These are phyloP conservation scores for Aphyosemion australe DNA, from an alignment of 2,113 vertebrate genomes.

Conservation along the genomic window DNA sequence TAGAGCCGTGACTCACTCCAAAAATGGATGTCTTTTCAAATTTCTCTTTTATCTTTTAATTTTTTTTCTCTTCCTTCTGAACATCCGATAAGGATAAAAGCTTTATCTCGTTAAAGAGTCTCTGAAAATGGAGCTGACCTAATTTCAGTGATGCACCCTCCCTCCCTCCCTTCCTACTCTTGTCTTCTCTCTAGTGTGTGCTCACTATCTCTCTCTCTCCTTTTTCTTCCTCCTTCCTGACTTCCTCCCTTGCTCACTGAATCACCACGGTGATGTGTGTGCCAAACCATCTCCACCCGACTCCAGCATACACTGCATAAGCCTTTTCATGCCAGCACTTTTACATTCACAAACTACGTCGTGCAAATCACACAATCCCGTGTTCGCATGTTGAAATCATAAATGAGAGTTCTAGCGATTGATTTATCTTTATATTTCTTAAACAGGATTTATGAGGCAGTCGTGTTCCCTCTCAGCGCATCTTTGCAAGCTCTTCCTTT, in stretches of 20 bases:
- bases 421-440: conserved; percentile 30
- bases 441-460: not conserved
- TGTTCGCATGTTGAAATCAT: conserved; percentile 39
- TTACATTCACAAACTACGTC: conserved; percentile 14
- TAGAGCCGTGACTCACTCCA: conserved; percentile 19
- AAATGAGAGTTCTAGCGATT: conserved; percentile 30
- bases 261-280: conserved; percentile 75
- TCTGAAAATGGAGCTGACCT: conserved; percentile 77
- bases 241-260: conserved; percentile 73
- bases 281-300: conserved; percentile 69
- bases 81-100: conserved; percentile 56
- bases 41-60: conserved; percentile 23
- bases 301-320: conserved; percentile 54
- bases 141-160: conserved; percentile 64
- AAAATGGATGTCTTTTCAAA: conserved; percentile 25
- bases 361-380: conserved; percentile 31
- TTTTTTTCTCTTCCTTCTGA: conserved; percentile 25
- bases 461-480: conserved; percentile 12
- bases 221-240: conserved; percentile 53
- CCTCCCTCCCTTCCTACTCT: conserved; percentile 22
- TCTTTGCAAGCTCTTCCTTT: not conserved
- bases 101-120: conserved; percentile 62
- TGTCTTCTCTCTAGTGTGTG: conserved; percentile 41
- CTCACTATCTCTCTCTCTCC: conserved; percentile 25
- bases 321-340: conserved; percentile 39